Evolutionary conservation across 2,888 invertebrate genomes (phyloP).

Genomic region (Meiosimyza decipiens): DNA sequence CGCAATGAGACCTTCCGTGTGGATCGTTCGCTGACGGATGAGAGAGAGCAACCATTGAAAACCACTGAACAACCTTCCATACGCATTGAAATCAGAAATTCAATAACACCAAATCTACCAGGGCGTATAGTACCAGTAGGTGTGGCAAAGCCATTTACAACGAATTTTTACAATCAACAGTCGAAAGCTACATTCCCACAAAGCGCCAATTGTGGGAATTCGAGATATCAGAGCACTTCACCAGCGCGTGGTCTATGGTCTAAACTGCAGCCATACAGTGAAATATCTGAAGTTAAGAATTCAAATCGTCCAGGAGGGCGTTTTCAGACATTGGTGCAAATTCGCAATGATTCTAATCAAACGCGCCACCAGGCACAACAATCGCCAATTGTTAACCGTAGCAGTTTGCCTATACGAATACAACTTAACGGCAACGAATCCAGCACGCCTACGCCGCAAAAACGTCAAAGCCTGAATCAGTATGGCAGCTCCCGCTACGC

Average conservation of each 20-base stretch:
- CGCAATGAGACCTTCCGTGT: constrained; percentile 59
- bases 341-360: constrained; percentile 51
- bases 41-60: too few species aligned
- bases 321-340: constrained; percentile 63
- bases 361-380: constrained; percentile 28
- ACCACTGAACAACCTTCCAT: constrained; percentile 51
- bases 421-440: constrained; percentile 44
- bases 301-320: constrained; percentile 44
- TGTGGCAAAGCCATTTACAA: constrained; percentile 59
- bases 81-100: constrained; percentile 65
- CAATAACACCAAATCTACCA: constrained; percentile 62
- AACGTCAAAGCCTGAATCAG: background rate
- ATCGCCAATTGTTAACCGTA: background rate
- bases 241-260: constrained; percentile 22
- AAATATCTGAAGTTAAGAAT: constrained; percentile 1
- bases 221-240: constrained; percentile 13
- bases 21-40: constrained; percentile 48
- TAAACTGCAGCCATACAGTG: constrained; percentile 11
- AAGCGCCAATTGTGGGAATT: background rate
- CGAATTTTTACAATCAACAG: background rate
- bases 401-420: constrained; percentile 51
- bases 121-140: constrained; percentile 64
- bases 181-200: background rate
- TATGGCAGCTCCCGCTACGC: background rate
- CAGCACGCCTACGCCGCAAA: constrained; percentile 35